These are phyloP conservation scores for Caradrina kadenii DNA, from an alignment of 2,888 invertebrate species.

Conservation along the genomic window DNA sequence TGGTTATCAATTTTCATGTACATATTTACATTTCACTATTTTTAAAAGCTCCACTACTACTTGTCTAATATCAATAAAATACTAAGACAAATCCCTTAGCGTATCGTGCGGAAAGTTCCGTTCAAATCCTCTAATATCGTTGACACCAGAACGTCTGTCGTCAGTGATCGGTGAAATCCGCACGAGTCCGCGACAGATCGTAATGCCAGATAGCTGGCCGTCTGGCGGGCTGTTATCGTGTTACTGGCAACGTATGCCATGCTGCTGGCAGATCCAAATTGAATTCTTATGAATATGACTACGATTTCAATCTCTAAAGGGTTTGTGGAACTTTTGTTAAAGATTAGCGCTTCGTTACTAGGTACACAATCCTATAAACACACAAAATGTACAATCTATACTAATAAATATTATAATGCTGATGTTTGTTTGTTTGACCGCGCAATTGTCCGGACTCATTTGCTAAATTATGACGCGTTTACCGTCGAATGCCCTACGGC, in stretches of 20 bases:
- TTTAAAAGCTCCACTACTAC: too few species aligned
- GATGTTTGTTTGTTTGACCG: too few species aligned
- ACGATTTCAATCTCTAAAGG: constrained; percentile 15
- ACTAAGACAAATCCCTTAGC: constrained; percentile 19
- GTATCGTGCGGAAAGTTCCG: constrained; percentile 16
- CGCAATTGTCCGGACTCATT: too few species aligned
- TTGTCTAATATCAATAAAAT: not conserved
- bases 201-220: constrained; percentile 37
- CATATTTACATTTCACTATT: too few species aligned
- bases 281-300: constrained; percentile 38
- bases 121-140: constrained; percentile 43
- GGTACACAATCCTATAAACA: too few species aligned
- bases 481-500: too few species aligned
- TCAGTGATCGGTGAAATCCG: constrained; percentile 19
- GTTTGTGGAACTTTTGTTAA: not conserved
- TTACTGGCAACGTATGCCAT: constrained; percentile 34
- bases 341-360: not conserved
- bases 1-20: too few species aligned
- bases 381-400: too few species aligned
- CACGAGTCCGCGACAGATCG: constrained; percentile 31
- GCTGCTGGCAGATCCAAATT: constrained; percentile 41
- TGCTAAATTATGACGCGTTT: too few species aligned
- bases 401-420: too few species aligned
- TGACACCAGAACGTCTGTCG: constrained; percentile 30
- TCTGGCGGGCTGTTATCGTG: constrained; percentile 34